Evolutionary conservation across 2,797 vertebrate genomes (phyloP), one percentile per base, ranked within the genome.

Genomic region (Microctenopoma steveboyesi): DNA sequence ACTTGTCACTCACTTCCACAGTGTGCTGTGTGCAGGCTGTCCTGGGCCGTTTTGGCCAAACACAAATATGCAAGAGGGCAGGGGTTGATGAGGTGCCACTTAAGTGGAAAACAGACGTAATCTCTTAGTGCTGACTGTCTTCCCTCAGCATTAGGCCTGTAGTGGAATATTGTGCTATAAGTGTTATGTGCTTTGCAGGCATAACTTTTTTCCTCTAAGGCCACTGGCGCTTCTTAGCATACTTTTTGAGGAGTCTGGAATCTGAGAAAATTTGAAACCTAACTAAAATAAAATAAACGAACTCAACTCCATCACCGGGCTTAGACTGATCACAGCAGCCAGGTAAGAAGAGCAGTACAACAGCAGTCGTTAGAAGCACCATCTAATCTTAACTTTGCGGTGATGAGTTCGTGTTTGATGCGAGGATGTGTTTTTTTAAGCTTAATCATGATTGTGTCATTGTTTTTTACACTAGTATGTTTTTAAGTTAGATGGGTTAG

Each of bases 61-160:
- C 22, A 49, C 0, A 18, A 45, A 69, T 56, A 66, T 57, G 56
- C 66, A 57, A 43, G 33, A 74, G 77, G 56, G 33, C 70, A 72
- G 4, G 42, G 67, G 64, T 82, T 54, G 51, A 72, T 66, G 63
- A 82, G 72, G 63, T 69, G 52, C 58, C 40, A 27, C 59, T 85
- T 68, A 40, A 78, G 46, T 54, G 47, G 78, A 79, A 80, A 67
- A 51, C 62, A 46, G 60, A 51, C 37, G 16, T 76, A 73, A 75
- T 86, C 79, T 81, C 55, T 48, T 33, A 30, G 55, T 1, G n/a
- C 15, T 61, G 64, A 62, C 60, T 59, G 45, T 45, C 2, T 68
- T 57, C 16, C 55, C 37, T 59, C 35, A 35, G 62, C 59, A 18
- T 76, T 81, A 76, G 72, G 64, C 60, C 30, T 1, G 39, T 33